Conservation (phyloP, 2,888 invertebrate genomes). For the Cremastinae sp. region DNA sequence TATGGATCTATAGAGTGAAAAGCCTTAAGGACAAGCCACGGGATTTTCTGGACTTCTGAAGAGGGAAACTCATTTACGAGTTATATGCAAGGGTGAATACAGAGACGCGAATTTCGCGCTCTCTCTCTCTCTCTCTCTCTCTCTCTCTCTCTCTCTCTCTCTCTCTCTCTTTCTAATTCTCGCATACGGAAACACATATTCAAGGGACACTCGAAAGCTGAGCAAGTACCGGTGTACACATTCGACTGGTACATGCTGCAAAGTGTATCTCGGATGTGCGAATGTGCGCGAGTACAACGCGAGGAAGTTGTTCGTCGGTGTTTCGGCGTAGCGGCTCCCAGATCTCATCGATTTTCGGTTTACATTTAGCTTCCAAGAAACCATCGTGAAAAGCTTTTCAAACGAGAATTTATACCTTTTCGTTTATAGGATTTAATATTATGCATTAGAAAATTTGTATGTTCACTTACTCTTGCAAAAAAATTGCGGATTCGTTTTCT, state of each 20-base stretch:
- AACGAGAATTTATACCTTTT: neutral
- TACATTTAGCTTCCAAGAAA: constrained; percentile 2
- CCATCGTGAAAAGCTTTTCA: neutral
- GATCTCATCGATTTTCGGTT: constrained; percentile 35
- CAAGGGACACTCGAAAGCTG: constrained; percentile 37
- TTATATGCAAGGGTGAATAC: constrained; percentile 13
- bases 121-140: neutral
- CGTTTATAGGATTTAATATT: neutral
- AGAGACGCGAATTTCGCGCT: neutral
- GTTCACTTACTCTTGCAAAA: no score
- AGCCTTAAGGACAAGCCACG: constrained; percentile 62
- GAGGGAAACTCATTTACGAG: constrained; percentile 64
- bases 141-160: no score
- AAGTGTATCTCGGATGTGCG: neutral
- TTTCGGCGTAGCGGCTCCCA: constrained; percentile 7
- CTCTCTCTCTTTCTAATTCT: constrained; percentile 11
- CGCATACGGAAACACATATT: constrained; percentile 24
- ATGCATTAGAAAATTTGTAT: no score
- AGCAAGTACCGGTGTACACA: constrained; percentile 23
- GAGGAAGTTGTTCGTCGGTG: neutral
- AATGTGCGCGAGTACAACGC: constrained; percentile 15
- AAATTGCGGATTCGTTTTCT: no score
- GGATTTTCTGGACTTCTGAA: constrained; percentile 73
- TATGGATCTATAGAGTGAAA: constrained; percentile 9
- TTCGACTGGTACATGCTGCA: constrained; percentile 22